Base-by-base conservation (phyloP, 2,888 invertebrate species). In the Meteorus colon region DNA sequence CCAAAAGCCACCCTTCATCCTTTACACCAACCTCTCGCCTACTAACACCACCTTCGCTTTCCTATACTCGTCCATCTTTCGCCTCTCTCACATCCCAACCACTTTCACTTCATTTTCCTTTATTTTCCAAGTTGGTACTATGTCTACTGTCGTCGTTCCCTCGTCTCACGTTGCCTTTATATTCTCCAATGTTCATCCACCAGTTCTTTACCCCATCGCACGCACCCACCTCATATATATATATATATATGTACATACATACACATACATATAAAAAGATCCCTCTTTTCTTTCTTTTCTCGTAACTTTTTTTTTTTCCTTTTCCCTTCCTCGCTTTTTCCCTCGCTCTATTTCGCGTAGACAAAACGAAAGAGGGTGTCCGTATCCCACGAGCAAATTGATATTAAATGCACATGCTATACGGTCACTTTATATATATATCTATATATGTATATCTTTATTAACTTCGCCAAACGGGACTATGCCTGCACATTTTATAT, bases 321-420 rank as follows among this genome's bases (percentile, higher is more conserved):
- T 48, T 45, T 51, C 62, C 29, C 37, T 75, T 65, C 45, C n/a
- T 69, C 66, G 37, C 76, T 41, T 41, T 67, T 45, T 65, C 63
- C 71, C 66, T 55, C 70, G 75, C 77, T 78, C 80, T 77, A 73
- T 55, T 55, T 55, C 75, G 76, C 59, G 73, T 69, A 73, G 76
- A 76, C 70, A 76, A 79, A 79, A 83, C 80, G 83, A 82, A 79
- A 80, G 77, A 76, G 82, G 73, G 16, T 16, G n/a, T 10, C n/a
- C 19, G 55, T 55, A 55, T 55, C 80, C 59, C 31, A 66, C 77
- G 74, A 82, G 86, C 87, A 88, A 88, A 88, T 88, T 88, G 88
- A 87, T 87, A 87, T 87, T 86, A 86, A 88, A 87, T 86, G 86
- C 85, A 84, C 79, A 84, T 84, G 84, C 82, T 84, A 65, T 55